Percentiles rank a stretch among this genome's conserved stretches.
Evolutionary conservation across 2,113 vertebrate genomes (phyloP).

Genomic region (Opisthocomus hoazin): DNA sequence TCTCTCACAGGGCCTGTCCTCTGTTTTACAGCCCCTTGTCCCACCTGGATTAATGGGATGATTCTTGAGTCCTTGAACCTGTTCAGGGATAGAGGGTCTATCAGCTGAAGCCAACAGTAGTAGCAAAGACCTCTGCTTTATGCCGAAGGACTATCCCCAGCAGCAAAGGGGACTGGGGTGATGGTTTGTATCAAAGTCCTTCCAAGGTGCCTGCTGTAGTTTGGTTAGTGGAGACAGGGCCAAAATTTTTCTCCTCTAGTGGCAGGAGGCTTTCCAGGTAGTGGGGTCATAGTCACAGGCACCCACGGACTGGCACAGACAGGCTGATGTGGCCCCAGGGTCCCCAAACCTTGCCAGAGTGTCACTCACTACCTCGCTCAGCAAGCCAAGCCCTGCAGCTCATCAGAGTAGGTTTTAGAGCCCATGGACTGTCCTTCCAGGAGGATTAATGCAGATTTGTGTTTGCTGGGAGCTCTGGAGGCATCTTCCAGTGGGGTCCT

Average conservation of each 20-base stretch:
- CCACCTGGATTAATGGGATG: not conserved
- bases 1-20: not conserved
- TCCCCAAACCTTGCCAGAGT: not conserved
- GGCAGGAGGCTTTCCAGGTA: not conserved
- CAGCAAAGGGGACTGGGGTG: not conserved
- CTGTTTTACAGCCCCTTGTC: not conserved
- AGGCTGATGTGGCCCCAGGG: not conserved
- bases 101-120: not conserved
- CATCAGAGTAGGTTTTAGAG: not conserved
- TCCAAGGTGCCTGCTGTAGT: not conserved
- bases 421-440: not conserved
- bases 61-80: not conserved
- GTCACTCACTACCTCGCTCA: not conserved
- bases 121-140: not conserved
- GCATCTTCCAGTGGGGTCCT: not conserved
- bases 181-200: not conserved
- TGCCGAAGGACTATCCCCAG: not conserved
- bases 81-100: not conserved
- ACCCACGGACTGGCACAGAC: not conserved
- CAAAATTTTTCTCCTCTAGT: not conserved
- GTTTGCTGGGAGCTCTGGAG: not conserved
- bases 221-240: not conserved
- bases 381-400: not conserved
- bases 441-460: not conserved
- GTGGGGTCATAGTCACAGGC: not conserved